Evolutionary conservation across 2,888 invertebrate species (phyloP).

Genomic region (Caenorhabditis japonica): DNA sequence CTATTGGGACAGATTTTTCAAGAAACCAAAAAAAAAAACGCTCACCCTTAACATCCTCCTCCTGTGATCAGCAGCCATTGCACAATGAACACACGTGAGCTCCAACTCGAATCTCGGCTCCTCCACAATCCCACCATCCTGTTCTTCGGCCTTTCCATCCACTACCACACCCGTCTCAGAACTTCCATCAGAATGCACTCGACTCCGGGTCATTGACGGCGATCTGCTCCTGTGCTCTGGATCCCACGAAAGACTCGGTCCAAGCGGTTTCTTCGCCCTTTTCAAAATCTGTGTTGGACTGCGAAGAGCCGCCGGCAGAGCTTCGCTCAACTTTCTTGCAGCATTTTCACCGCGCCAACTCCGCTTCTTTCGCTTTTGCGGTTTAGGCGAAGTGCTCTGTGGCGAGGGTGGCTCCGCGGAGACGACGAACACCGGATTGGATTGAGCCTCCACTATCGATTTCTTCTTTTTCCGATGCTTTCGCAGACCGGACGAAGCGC

Average conservation of each 20-base stretch:
- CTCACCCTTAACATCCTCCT: conserved; percentile 53
- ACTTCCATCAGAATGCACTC: conserved; percentile 62
- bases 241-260: conserved; percentile 75
- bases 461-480: conserved; percentile 56
- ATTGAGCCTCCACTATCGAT: conserved; percentile 46
- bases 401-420: conserved; percentile 35
- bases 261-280: conserved; percentile 67
- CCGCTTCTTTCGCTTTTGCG: conserved; percentile 49
- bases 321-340: conserved; percentile 60
- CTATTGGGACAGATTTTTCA: no score
- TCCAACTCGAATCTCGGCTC: conserved; percentile 63
- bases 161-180: conserved; percentile 39
- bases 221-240: conserved; percentile 66
- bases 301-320: conserved; percentile 62
- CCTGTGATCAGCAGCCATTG: conserved; percentile 62
- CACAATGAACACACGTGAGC: conserved; percentile 62
- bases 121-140: conserved; percentile 54
- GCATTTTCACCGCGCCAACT: conserved; percentile 55
- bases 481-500: conserved; percentile 29
- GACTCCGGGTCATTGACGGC: conserved; percentile 50
- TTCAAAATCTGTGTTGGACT: conserved; percentile 63
- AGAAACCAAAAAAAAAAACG: not conserved
- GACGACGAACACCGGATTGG: conserved; percentile 50
- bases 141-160: conserved; percentile 40
- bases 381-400: conserved; percentile 42